Conservation (phyloP, 1,140 invertebrate genomes). For the Prorops nasuta region DNA sequence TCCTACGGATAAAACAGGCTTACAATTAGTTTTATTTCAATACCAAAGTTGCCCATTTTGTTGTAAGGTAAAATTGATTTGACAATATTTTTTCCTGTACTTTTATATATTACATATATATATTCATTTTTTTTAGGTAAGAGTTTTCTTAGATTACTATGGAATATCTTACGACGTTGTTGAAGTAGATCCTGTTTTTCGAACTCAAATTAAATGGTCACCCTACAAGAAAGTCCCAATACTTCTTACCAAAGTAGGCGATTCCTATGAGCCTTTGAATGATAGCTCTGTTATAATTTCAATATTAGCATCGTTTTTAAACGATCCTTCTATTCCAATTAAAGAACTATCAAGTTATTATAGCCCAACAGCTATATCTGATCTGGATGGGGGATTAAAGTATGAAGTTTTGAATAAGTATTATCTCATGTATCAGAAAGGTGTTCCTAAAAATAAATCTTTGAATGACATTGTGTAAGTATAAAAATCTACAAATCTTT, state of each 20-base stretch:
- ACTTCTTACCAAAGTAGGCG: conserved; percentile 72
- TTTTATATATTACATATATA: not conserved
- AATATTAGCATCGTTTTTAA: conserved; percentile 74
- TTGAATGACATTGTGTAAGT: conserved; percentile 68
- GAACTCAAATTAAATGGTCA: conserved; percentile 91
- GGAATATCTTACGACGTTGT: conserved; percentile 94
- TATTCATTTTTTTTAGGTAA: conserved; percentile 54
- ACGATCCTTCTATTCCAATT: conserved; percentile 64
- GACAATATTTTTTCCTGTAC: not conserved
- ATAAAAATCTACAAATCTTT: conserved; percentile 10
- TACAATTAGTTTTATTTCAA: conserved; percentile 90
- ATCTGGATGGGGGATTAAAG: conserved; percentile 68
- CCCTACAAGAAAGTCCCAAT: conserved; percentile 95
- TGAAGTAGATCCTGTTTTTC: conserved; percentile 93
- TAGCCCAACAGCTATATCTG: conserved; percentile 69
- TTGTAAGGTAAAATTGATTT: conserved; percentile 72
- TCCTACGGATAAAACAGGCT: conserved; percentile 67
- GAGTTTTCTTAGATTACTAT: conserved; percentile 90
- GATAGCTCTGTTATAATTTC: conserved; percentile 96
- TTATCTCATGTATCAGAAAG: conserved; percentile 83
- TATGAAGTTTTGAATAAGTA: conserved; percentile 92
- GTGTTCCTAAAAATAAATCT: conserved; percentile 54
- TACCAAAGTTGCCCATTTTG: conserved; percentile 99
- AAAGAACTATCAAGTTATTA: conserved; percentile 79
- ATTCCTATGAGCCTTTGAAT: conserved; percentile 80